A percentile compares a stretch with the other conserved stretches of the same genome.
phyloP scores from a whole-genome alignment of 1,140 invertebrate species.

The Agraylea sexmaculata region DNA sequence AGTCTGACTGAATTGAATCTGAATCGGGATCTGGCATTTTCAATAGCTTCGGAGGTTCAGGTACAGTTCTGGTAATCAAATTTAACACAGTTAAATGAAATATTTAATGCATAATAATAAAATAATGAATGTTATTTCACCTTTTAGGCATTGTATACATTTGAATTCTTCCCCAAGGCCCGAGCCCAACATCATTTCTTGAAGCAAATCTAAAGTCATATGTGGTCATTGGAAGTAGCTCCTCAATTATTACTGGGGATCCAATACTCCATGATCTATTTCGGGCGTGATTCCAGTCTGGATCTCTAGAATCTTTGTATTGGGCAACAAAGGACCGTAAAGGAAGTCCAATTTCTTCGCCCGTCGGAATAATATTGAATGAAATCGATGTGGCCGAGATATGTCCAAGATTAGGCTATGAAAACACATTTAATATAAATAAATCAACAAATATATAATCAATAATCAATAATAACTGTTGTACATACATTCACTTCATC shows the following conservation, averaged over 20 bases:
- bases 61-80: conserved; percentile 23
- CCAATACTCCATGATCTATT: conserved; percentile 67
- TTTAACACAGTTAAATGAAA: not conserved
- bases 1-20: conserved; percentile 39
- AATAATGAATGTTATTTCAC: conserved; percentile 21
- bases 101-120: conserved; percentile 1
- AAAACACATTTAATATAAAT: conserved; percentile 24
- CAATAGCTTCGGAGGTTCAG: conserved; percentile 30
- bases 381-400: conserved; percentile 74
- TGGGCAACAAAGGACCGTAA: conserved; percentile 58
- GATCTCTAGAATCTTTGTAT: conserved; percentile 56
- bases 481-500: too few species aligned
- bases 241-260: conserved; percentile 67
- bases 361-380: conserved; percentile 62
- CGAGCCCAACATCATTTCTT: conserved; percentile 69
- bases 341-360: conserved; percentile 59
- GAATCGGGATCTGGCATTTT: conserved; percentile 8
- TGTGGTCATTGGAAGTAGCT: conserved; percentile 59
- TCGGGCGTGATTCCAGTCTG: conserved; percentile 51
- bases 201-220: conserved; percentile 81
- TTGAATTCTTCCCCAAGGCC: conserved; percentile 51
- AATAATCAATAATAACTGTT: conserved; percentile 6
- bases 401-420: conserved; percentile 49
- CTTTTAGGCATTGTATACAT: conserved; percentile 43
- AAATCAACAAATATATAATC: not conserved